Base-by-base conservation (phyloP, 2,113 vertebrate species). In the Gobio gobio region DNA sequence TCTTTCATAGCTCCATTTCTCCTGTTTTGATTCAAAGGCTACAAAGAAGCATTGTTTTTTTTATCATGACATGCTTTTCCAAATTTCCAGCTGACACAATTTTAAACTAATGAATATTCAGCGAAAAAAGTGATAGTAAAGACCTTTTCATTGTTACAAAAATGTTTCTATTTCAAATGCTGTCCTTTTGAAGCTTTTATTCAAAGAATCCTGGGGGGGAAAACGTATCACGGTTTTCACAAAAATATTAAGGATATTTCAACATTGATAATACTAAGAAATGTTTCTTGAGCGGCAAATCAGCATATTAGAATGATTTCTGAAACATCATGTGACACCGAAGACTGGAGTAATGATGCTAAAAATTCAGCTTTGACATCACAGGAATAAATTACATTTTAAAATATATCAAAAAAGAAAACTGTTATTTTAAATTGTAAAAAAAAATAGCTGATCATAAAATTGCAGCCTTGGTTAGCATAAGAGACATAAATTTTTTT, bases 1-100 rank as follows among this genome's bases (percentile, higher is more conserved):
- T 54, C 5, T 74, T 87, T 91, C 70, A 64, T 83, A 76, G 77
- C 49, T 76, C 26, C 7, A 54, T 54, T 76, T 74, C 72, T 26
- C 45, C n/a, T 24, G n/a, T 26, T 47, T 74, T 74, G 72, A 26
- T 24, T 74, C 10, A 72, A 72, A 43, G 36, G 33, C 14, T 22
- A 47, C 24, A 5, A 5, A 14, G 43, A 74, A 74, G 70, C 43
- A 24, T 10, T 47, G 1, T 33, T n/a, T 63, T 26, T 18, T 24
- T 0, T 74, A 68, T 8, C 0, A n/a, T 72, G 36, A 36, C 36
- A 36, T 36, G 36, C 36, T 36, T 36, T 73, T 73, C 64, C 64
- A 40, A 43, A 70, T 9, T 66, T 36, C 8, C 3, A 36, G 36
- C 64, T 36, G 29, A 24, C 59, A 63, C 26, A 33, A 66, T 33